These are phyloP conservation scores for Apis cerana DNA, from an alignment of 1,140 invertebrate genomes.

Conservation along the genomic window DNA sequence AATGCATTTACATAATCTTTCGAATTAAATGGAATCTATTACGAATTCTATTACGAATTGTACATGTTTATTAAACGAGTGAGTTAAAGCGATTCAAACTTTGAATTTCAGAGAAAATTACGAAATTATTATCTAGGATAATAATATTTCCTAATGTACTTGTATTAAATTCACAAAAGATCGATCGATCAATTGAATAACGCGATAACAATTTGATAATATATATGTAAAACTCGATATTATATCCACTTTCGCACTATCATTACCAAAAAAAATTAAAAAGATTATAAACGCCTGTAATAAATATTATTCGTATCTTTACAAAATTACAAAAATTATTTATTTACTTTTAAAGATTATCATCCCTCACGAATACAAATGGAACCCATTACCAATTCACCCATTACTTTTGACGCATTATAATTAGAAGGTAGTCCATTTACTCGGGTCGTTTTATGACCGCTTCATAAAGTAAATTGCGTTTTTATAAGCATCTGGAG, in stretches of 20 bases:
- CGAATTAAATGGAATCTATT: too few species aligned
- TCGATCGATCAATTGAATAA: too few species aligned
- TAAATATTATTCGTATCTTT: background rate
- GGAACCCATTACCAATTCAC: background rate
- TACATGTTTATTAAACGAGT: too few species aligned
- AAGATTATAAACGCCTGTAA: too few species aligned
- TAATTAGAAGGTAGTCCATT: background rate
- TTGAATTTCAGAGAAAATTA: background rate
- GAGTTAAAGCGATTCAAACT: too few species aligned
- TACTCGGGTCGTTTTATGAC: background rate
- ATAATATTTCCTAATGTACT: background rate
- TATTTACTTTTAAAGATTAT: background rate
- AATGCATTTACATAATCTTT: too few species aligned
- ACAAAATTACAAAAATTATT: background rate
- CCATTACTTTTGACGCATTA: background rate
- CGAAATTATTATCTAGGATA: background rate
- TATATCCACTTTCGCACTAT: too few species aligned
- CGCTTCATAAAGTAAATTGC: constrained; percentile 9
- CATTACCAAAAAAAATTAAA: too few species aligned
- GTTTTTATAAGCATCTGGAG: constrained; percentile 21
- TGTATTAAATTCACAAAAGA: too few species aligned
- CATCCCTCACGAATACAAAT: background rate
- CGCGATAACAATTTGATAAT: too few species aligned
- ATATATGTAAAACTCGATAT: too few species aligned
- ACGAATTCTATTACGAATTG: too few species aligned